Base-by-base conservation (phyloP, 1,140 invertebrate genomes). In the Thaumetopoea pityocampa region DNA sequence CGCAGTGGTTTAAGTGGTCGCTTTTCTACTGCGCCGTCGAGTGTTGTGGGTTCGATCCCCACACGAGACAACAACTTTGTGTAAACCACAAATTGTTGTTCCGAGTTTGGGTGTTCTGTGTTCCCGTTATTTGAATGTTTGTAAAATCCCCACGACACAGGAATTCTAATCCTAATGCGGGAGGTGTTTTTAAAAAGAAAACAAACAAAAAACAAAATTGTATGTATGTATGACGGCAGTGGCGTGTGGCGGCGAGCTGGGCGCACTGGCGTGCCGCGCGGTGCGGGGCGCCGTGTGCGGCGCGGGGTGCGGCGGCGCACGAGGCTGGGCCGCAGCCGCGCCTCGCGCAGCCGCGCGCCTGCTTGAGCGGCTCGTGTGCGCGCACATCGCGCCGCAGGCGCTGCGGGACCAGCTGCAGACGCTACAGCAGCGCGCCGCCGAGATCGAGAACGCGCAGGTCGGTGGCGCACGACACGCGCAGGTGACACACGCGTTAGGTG, bases 181-280 rank as follows among this genome's bases (percentile, higher is more conserved):
- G n/a, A n/a, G n/a, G n/a, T n/a, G n/a, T n/a, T n/a, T n/a, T n/a
- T n/a, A n/a, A n/a, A n/a, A n/a, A n/a, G n/a, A n/a, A n/a, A n/a
- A n/a, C n/a, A n/a, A n/a, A n/a, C n/a, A n/a, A n/a, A n/a, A n/a
- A n/a, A n/a, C n/a, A n/a, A n/a, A n/a, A n/a, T n/a, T n/a, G n/a
- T n/a, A n/a, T n/a, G n/a, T n/a, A n/a, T n/a, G 16, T 2, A 24
- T 57, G 32, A 10, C 29, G 10, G 26, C 41, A 15, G 30, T 58
- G 19, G 41, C 66, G 42, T 69, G 66, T n/a, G n/a, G n/a, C 33
- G 34, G 51, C 28, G 47, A 18, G 9, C 20, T 67, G 40, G 38
- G 2, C 23, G 3, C 8, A 14, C 2, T 11, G 15, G 20, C 30
- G 40, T 1, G 14, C 14, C 29, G 51, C 5, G 6, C 20, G 23